A percentile compares a stretch with the other conserved stretches of the same genome.
Conservation (phyloP, 2,113 vertebrate genomes). For the Poecile atricapillus region DNA sequence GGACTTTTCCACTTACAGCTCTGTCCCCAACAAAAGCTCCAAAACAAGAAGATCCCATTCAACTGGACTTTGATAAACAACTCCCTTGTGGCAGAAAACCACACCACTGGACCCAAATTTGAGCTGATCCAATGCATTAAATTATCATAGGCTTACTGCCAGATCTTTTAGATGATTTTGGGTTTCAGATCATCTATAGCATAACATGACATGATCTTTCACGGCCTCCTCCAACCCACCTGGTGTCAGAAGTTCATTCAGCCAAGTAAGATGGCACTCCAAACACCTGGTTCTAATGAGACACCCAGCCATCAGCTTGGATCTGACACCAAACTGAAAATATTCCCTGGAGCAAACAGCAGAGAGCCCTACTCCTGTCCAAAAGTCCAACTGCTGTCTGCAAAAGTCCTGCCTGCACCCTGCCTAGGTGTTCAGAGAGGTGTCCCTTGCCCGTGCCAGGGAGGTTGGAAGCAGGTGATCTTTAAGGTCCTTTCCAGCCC, state of each 20-base stretch:
- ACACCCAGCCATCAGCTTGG: neutral
- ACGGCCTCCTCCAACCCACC: fast-evolving
- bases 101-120: neutral
- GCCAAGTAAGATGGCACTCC: neutral
- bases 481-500: neutral
- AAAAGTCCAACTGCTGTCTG: neutral
- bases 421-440: fast-evolving
- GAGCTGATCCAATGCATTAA: neutral
- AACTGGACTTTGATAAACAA: neutral
- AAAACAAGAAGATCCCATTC: neutral
- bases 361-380: neutral
- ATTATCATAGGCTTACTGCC: neutral
- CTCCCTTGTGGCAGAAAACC: neutral
- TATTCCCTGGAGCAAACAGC: too few relatives aligned
- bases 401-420: neutral
- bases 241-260: neutral
- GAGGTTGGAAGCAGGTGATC: neutral
- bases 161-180: neutral
- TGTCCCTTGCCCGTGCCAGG: fast-evolving
- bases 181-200: neutral
- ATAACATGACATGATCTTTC: neutral
- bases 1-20: neutral
- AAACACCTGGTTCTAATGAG: neutral
- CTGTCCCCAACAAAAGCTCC: neutral
- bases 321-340: neutral